Evolutionary conservation across 2,888 invertebrate species (phyloP).

Genomic region (Agrotis puta): DNA sequence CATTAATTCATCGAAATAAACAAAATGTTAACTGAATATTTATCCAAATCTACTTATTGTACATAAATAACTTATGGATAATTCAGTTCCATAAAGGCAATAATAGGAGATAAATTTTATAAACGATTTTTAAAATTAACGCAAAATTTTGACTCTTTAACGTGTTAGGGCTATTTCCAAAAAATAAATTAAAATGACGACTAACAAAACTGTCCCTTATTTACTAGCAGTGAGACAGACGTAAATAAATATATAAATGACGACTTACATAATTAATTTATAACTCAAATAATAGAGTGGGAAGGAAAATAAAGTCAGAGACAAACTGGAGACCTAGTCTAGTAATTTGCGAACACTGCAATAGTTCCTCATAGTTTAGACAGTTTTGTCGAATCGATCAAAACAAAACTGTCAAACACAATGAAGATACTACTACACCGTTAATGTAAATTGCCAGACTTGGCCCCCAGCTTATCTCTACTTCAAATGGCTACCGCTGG

Average conservation of each 20-base stretch:
- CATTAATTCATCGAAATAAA: conserved; percentile 27
- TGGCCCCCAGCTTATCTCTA: too few species aligned
- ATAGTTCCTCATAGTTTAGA: too few species aligned
- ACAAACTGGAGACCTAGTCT: background rate
- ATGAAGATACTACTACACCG: background rate
- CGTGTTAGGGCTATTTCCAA: background rate
- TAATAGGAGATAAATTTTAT: background rate
- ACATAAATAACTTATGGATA: background rate
- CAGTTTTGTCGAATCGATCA: too few species aligned
- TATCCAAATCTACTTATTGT: conserved; percentile 26
- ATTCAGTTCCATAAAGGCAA: background rate
- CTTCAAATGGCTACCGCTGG: too few species aligned
- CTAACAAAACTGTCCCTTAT: background rate
- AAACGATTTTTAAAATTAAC: background rate
- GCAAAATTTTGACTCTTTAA: conserved; percentile 3
- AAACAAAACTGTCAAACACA: too few species aligned
- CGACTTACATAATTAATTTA: background rate
- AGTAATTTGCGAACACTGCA: background rate
- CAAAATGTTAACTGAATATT: conserved; percentile 6
- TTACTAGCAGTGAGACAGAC: conserved; percentile 1
- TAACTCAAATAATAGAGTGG: background rate
- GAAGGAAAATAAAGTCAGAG: background rate
- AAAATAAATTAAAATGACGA: background rate
- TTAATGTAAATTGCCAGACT: too few species aligned
- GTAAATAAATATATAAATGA: background rate